Evolutionary conservation across 1,140 invertebrate species (phyloP), one percentile per base, ranked within the genome.

Genomic region (Caerostris darwini): DNA sequence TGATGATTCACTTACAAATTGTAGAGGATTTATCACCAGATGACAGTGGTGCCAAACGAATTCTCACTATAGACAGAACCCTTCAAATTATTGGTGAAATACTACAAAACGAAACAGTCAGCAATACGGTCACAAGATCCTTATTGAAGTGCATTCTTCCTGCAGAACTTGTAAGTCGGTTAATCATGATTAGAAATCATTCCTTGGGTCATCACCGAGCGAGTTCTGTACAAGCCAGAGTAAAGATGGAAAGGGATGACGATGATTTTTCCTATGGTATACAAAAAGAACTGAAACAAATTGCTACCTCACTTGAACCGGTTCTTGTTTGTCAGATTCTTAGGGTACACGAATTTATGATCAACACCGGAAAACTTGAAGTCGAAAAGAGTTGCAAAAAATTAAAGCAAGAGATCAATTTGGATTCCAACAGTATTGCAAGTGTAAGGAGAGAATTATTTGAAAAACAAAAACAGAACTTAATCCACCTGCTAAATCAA

Each of bases 1-100:
- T 69, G 12, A 34, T 3, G 50, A 57, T 7, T 34, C 61, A 90
- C 71, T 69, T 90, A 17, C 7, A 56, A 6, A 71, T 57, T 2
- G 64, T 19, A 5, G 8, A 14, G 71, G 19, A 69, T n/a, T 3
- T 56, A 34, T 12, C n/a, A 12, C 7, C 19, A 12, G 50, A 90
- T n/a, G 14, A 8, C 4, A n/a, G 17, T 54, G 8, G 17, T n/a
- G 58, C 10, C n/a, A 90, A 90, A 57, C 19, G 8, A 8, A 67
- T 57, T 7, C 50, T 90, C 6, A 56, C 54, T 7, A 69, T 90
- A 17, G 61, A 90, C 14, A 67, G 88, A 77, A 90, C 61, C 7
- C 54, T 90, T 56, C 88, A 90, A 57, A 67, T 90, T 50, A n/a
- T 90, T 7, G 88, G 88, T 19, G 88, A 90, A 57, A 67, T 64